Base-by-base conservation (phyloP, 2,797 vertebrate genomes). In the Eupleurogrammus muticus region DNA sequence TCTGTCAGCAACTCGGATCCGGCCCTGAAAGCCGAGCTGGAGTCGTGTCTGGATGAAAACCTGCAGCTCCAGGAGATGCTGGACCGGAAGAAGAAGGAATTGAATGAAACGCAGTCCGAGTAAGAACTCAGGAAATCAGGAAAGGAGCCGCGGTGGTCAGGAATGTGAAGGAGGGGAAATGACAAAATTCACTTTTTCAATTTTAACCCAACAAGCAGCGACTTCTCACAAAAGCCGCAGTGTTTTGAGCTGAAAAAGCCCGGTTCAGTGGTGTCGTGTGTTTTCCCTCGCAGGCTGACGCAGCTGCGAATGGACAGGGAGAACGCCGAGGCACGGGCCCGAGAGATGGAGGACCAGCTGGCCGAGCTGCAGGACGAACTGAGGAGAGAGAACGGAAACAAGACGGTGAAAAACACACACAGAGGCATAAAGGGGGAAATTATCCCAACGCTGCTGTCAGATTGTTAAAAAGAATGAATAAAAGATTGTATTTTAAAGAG, bases 81-180 rank as follows among this genome's bases (percentile, higher is more conserved):
- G 87, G 95, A 94, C 75, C 87, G 91, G 83, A 96, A 93, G 75
- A 93, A 81, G 65, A 95, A 79, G 7, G 96, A 98, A 75, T 90
- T 96, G 67, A 95, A 95, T 83, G 92, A 93, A 64, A 94, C 92
- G 7, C 81, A 93, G 52, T 93, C 93, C 19, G 97, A 98, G 97
- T 99, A 90, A 95, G 96, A 68, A 70, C 48, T 71, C 34, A 23
- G 19, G 24, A 23, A 59, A 59, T 36, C 21, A 67, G 46, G 28
- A 78, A 59, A 51, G 32, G n/a, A 53, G 36, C 57, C 10, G 55
- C 28, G 35, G 56, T 55, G 28, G 19, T 52, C 55, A 56, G 38
- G 42, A 51, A 46, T 47, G 21, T 52, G 35, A 47, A 23, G 24
- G 46, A n/a, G 9, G 19, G 34, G 49, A 48, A 28, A 28, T 51